Conservation (phyloP, 2,113 vertebrate species). For the Prochilodus magdalenae region DNA sequence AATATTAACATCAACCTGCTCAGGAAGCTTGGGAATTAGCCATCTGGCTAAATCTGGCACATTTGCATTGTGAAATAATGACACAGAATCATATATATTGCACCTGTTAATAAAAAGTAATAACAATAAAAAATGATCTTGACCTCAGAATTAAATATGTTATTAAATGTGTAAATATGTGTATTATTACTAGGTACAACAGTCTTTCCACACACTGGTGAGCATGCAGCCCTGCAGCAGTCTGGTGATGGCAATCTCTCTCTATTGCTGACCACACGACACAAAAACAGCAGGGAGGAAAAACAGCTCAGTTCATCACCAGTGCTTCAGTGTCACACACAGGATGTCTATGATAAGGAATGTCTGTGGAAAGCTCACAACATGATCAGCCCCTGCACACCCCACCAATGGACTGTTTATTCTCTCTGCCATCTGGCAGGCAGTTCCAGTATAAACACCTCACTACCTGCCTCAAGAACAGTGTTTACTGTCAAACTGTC, state of each 20-base stretch:
- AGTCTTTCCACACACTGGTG: background rate
- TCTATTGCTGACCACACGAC: background rate
- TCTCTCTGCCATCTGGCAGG: background rate
- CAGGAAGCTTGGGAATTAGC: too few relatives aligned
- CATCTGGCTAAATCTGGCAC: too few relatives aligned
- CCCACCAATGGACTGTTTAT: background rate
- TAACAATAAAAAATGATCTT: too few relatives aligned
- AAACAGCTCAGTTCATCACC: background rate
- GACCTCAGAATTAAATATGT: too few relatives aligned
- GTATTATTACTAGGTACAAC: too few relatives aligned
- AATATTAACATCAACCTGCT: too few relatives aligned
- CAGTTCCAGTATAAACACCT: background rate
- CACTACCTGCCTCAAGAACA: background rate
- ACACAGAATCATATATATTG: too few relatives aligned
- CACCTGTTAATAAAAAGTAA: too few relatives aligned
- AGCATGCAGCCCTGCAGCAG: background rate
- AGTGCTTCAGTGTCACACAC: background rate
- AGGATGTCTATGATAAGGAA: background rate
- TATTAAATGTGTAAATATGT: too few relatives aligned
- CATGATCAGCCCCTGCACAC: background rate
- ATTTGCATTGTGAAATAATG: too few relatives aligned
- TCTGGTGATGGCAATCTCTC: background rate
- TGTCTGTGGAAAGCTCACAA: too few relatives aligned
- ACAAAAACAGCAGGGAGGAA: background rate
- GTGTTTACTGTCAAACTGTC: too few relatives aligned